Base-by-base conservation (phyloP, 2,888 invertebrate species). In the Aporophyla lueneburgensis region DNA sequence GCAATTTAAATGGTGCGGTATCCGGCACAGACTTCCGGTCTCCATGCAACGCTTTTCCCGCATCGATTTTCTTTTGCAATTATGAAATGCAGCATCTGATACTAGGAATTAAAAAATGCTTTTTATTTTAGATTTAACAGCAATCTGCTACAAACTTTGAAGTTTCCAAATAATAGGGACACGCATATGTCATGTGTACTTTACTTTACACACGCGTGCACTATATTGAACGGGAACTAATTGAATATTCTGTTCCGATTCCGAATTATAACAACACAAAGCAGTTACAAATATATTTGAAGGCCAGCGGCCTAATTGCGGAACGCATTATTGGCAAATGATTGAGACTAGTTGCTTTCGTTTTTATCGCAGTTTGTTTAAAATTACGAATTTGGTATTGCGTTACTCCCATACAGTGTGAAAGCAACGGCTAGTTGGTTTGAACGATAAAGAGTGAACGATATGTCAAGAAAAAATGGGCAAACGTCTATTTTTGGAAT, bases 1-100 rank as follows among this genome's bases (percentile, higher is more conserved):
- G 91, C 93, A 93, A 93, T 94, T 92, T 92, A 90, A 94, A 93
- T 94, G 90, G 91, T 88, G 83, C 88, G 88, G 89, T 90, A 90
- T 94, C 93, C 94, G 93, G 91, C 89, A 90, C 89, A 89, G 83
- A 90, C 91, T 93, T 93, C 93, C 93, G 92, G 89, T 86, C 68
- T 83, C 89, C 91, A 92, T 86, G 89, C 87, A 87, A 76, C 40
- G 84, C 88, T 87, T 91, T 92, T 91, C 91, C 84, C 54, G 74
- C 86, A 84, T 71, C 73, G 75, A 84, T 76, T 84, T 86, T 81
- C 69, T 81, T 80, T 87, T 88, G 86, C 86, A 83, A 85, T 74
- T 67, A 80, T 73, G 21, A 62, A 66, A 61, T 16, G 24, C 33
- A 53, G 59, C 65, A 53, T 80, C 62, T 51, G 46, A 40, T n/a